phyloP scores from a whole-genome alignment of 1,140 invertebrate genomes.

The Belonocnema kinseyi region DNA sequence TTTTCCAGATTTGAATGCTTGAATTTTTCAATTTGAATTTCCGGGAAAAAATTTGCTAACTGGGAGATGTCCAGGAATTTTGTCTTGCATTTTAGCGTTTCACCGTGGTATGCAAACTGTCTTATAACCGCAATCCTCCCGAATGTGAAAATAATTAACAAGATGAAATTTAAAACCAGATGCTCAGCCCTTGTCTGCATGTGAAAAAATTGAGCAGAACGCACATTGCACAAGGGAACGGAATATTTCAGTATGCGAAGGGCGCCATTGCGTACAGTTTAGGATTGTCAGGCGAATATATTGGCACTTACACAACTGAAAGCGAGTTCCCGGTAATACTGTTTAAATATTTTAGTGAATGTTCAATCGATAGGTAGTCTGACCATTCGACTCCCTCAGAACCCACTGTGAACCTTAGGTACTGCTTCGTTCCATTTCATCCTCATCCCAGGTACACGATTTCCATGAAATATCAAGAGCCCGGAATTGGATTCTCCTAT shows the following conservation, averaged over 20 bases:
- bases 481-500: slow-evolving; percentile 65
- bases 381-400: slow-evolving; percentile 44
- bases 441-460: slow-evolving; percentile 53
- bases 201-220: slow-evolving; percentile 18
- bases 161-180: slow-evolving; percentile 22
- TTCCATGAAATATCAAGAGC: slow-evolving; percentile 68
- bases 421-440: slow-evolving; percentile 48
- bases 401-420: slow-evolving; percentile 47
- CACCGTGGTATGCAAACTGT: too few species aligned
- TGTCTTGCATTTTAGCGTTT: too few species aligned
- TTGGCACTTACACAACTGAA: slow-evolving; percentile 54
- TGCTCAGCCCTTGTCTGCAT: background rate
- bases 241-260: slow-evolving; percentile 10
- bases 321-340: slow-evolving; percentile 59
- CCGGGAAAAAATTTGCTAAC: too few species aligned
- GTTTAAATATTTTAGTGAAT: slow-evolving; percentile 70
- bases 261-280: slow-evolving; percentile 1
- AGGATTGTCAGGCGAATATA: slow-evolving; percentile 37
- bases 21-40: too few species aligned
- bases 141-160: too few species aligned
- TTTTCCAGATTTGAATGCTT: too few species aligned
- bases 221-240: slow-evolving; percentile 13
- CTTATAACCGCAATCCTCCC: too few species aligned
- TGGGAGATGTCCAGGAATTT: too few species aligned
- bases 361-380: slow-evolving; percentile 69